Conservation (phyloP, 2,797 vertebrate genomes). For the Thripadectes ignobilis region DNA sequence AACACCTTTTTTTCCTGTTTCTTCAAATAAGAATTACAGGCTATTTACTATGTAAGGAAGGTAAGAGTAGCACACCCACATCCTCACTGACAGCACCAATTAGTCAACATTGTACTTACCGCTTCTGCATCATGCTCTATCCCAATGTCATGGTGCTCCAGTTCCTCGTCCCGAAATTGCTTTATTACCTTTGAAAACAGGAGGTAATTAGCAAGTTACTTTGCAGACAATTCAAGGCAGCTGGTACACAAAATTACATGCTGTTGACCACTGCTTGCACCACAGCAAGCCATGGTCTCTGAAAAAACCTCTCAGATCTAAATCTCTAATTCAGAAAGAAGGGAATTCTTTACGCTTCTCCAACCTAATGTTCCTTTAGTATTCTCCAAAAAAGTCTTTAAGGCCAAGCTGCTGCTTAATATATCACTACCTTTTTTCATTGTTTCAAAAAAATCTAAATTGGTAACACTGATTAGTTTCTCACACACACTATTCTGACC, state of each 20-base stretch:
- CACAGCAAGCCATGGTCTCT: neutral
- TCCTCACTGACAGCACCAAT: neutral
- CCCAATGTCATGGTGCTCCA: constrained; percentile 93
- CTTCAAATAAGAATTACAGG: neutral
- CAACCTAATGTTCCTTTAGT: neutral
- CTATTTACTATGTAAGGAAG: neutral
- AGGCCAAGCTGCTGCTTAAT: neutral
- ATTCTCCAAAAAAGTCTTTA: neutral
- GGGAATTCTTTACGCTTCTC: neutral
- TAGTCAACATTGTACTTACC: constrained; percentile 67
- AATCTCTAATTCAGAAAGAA: neutral
- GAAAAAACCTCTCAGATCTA: neutral
- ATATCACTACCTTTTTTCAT: neutral
- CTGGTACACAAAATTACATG: neutral
- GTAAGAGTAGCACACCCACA: neutral
- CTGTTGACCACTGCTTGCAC: neutral
- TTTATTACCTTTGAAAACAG: constrained; percentile 83
- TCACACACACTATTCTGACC: neutral
- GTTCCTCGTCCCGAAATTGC: constrained; percentile 92
- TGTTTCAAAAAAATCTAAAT: neutral
- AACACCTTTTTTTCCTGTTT: neutral
- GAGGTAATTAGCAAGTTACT: neutral
- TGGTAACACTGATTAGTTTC: neutral
- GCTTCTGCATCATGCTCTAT: constrained; percentile 88
- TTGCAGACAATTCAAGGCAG: neutral